Percentiles rank a stretch among this genome's conserved stretches.
These are phyloP conservation scores for Pantherophis guttatus DNA, from an alignment of 2,113 vertebrate species.

Conservation along the genomic window DNA sequence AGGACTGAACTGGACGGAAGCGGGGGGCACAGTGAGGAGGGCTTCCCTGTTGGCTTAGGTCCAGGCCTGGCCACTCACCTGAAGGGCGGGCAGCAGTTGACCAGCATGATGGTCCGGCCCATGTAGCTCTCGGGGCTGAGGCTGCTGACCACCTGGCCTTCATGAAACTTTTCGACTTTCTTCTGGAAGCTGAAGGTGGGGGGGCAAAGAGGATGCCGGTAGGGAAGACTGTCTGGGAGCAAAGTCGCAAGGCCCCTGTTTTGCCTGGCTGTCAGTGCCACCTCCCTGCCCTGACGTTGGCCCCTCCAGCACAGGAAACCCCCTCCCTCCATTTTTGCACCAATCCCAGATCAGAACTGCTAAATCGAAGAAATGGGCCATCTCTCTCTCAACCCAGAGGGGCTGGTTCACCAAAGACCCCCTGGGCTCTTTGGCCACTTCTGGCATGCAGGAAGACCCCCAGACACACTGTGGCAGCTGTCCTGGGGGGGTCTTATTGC, in stretches of 20 bases:
- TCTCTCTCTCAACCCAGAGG: not conserved
- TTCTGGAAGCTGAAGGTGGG: constrained; percentile 80
- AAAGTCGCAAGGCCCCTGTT: not conserved
- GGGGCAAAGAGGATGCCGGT: not conserved
- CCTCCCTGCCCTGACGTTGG: not conserved
- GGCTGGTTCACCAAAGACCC: not conserved
- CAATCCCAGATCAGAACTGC: not conserved
- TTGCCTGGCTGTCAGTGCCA: not conserved
- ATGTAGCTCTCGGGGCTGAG: constrained; percentile 70
- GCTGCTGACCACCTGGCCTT: constrained; percentile 65
- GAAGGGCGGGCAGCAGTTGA: constrained; percentile 86
- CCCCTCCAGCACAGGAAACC: not conserved
- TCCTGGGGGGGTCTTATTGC: not conserved
- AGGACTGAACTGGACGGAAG: not conserved
- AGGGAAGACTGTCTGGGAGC: not conserved
- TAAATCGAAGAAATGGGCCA: not conserved
- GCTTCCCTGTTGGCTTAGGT: fast-evolving
- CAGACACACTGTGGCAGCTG: not conserved
- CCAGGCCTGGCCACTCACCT: constrained; percentile 61
- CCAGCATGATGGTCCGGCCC: constrained; percentile 77
- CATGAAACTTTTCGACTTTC: constrained; percentile 84
- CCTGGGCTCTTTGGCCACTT: not conserved
- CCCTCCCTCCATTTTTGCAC: not conserved
- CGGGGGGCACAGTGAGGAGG: fast-evolving
- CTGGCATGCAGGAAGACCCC: not conserved